Conservation (phyloP, 2,797 vertebrate genomes). For the Neosilurus hyrtlii region DNA sequence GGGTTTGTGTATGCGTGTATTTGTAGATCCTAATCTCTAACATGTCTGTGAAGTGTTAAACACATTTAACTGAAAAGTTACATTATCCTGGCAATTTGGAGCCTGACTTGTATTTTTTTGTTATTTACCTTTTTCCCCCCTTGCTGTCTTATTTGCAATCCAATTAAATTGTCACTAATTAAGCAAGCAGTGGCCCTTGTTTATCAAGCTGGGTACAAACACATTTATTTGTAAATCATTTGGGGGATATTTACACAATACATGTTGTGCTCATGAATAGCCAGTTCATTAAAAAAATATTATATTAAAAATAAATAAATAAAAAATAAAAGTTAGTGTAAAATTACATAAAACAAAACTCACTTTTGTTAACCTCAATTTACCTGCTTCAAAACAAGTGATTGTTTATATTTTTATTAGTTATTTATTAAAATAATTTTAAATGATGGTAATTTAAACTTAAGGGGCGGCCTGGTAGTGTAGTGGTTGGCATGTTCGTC, state of each 20-base stretch:
- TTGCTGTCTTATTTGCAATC: neutral
- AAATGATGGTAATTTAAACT: no score
- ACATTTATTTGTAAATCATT: neutral
- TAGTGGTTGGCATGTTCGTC: no score
- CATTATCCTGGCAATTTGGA: slow-evolving; percentile 10
- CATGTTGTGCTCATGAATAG: neutral
- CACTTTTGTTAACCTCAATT: neutral
- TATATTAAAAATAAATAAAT: no score
- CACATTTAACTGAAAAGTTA: slow-evolving; percentile 19
- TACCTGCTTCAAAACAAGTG: neutral
- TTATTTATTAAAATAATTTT: no score
- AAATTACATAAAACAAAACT: neutral
- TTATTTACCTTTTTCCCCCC: neutral
- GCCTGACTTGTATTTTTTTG: neutral
- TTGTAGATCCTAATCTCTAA: slow-evolving; percentile 44
- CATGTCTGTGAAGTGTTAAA: slow-evolving; percentile 13
- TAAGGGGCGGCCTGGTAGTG: no score
- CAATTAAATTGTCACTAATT: slow-evolving; percentile 31
- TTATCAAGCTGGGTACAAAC: slow-evolving; percentile 4
- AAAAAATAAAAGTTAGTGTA: neutral
- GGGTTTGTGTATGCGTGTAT: slow-evolving; percentile 41
- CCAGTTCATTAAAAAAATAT: neutral
- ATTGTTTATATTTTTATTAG: no score
- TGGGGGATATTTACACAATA: neutral
- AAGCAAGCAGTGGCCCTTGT: slow-evolving; percentile 12